phyloP scores from a whole-genome alignment of 2,888 invertebrate genomes.

The Dryocosmus kuriphilus region DNA sequence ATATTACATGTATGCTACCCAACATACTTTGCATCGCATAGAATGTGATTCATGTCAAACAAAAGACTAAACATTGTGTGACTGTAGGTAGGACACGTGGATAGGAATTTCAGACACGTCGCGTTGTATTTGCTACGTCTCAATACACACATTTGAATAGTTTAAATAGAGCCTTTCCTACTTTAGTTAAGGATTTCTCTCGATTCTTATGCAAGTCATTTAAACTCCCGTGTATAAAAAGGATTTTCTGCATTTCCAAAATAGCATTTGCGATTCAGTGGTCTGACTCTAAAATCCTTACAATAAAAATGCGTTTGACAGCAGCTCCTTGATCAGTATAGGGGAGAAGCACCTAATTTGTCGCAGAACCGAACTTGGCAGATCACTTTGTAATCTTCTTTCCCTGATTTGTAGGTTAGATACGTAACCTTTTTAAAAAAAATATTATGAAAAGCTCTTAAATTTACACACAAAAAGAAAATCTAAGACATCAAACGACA shows the following conservation, averaged over 20 bases:
- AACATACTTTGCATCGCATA: slow-evolving; percentile 50
- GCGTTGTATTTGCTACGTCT: slow-evolving; percentile 46
- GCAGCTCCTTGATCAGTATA: background rate
- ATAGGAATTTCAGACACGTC: slow-evolving; percentile 67
- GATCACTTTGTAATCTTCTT: too few relatives aligned
- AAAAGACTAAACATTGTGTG: slow-evolving; percentile 71
- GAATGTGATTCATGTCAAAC: slow-evolving; percentile 74
- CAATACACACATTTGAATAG: slow-evolving; percentile 46
- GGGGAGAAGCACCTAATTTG: too few relatives aligned
- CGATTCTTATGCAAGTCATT: background rate
- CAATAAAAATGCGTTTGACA: background rate
- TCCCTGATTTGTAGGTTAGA: too few relatives aligned
- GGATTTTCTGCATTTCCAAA: background rate
- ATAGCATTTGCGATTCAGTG: background rate
- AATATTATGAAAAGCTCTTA: too few relatives aligned
- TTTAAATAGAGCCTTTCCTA: slow-evolving; percentile 40
- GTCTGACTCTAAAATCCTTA: background rate
- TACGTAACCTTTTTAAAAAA: too few relatives aligned
- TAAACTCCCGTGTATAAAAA: background rate
- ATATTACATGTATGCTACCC: slow-evolving; percentile 48
- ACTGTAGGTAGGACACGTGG: slow-evolving; percentile 69
- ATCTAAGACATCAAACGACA: too few relatives aligned
- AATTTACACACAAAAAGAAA: too few relatives aligned
- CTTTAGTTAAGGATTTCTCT: background rate
- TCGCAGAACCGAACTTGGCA: too few relatives aligned